A percentile compares a stretch with the other conserved stretches of the same genome.
These are phyloP conservation scores for Argyra leucocephala DNA, from an alignment of 2,888 invertebrate species.

Conservation along the genomic window DNA sequence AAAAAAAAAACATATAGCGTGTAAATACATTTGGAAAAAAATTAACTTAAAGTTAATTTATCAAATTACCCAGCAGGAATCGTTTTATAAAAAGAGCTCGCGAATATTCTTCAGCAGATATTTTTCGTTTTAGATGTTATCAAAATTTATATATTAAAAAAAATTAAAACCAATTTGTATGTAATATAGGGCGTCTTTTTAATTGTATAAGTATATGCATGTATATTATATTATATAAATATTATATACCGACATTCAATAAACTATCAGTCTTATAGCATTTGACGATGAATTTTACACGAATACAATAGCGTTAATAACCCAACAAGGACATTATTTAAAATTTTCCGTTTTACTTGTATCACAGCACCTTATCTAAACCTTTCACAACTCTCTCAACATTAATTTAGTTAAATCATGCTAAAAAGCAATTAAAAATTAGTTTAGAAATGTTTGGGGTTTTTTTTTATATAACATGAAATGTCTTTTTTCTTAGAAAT, in stretches of 20 bases:
- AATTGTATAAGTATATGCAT: neutral
- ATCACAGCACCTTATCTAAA: neutral
- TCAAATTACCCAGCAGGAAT: neutral
- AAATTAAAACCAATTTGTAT: neutral
- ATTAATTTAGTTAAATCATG: neutral
- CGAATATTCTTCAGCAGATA: neutral
- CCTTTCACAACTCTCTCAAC: neutral
- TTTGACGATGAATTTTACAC: neutral
- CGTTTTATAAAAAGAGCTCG: neutral
- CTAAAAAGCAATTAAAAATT: neutral
- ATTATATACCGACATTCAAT: neutral
- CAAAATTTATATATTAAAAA: too few species aligned
- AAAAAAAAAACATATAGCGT: too few species aligned
- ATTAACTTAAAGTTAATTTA: neutral
- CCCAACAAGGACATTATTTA: neutral
- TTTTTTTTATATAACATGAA: too few species aligned
- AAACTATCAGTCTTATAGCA: neutral
- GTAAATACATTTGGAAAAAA: neutral
- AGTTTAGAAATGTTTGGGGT: neutral
- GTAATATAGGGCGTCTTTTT: neutral
- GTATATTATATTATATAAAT: neutral
- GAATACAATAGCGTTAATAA: neutral
- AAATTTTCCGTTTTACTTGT: neutral
- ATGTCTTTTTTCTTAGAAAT: too few species aligned
- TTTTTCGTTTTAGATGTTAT: neutral